Conservation (phyloP, 2,888 invertebrate species). For the Leistus spinibarbis region DNA sequence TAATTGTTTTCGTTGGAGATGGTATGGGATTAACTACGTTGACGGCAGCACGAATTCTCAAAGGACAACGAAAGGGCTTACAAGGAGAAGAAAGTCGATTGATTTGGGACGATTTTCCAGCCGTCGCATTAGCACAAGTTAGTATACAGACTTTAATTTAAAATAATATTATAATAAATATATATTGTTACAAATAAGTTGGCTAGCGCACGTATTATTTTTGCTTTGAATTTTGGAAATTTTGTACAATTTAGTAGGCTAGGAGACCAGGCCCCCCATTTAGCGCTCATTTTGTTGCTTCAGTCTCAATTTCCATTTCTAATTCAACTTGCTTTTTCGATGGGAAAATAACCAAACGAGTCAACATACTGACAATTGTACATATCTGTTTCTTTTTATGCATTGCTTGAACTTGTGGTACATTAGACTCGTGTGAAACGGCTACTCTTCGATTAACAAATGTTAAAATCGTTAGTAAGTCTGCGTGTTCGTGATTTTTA, state of each 20-base stretch:
- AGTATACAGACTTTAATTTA: too few relatives aligned
- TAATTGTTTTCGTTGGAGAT: constrained; percentile 26
- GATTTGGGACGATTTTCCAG: constrained; percentile 27
- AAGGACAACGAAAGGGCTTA: constrained; percentile 15
- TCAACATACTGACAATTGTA: constrained; percentile 69
- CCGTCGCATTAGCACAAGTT: constrained; percentile 25
- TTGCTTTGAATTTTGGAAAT: not conserved
- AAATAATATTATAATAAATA: not conserved
- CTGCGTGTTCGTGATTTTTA: constrained; percentile 54
- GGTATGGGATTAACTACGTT: constrained; percentile 24
- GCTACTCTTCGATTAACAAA: constrained; percentile 68
- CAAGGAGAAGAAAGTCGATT: constrained; percentile 5
- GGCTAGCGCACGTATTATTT: too few relatives aligned
- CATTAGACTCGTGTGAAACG: constrained; percentile 66
- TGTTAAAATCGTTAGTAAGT: constrained; percentile 69
- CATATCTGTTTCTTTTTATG: constrained; percentile 73
- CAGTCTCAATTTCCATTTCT: not conserved
- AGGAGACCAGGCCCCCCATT: not conserved
- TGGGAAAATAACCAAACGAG: constrained; percentile 62
- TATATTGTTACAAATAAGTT: not conserved
- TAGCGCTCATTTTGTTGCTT: not conserved
- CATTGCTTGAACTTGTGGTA: constrained; percentile 55
- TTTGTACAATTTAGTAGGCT: not conserved
- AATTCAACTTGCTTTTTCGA: not conserved
- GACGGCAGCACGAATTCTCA: constrained; percentile 23